These are phyloP conservation scores for Meteorus cinctellus DNA, from an alignment of 2,888 invertebrate species.

Conservation along the genomic window DNA sequence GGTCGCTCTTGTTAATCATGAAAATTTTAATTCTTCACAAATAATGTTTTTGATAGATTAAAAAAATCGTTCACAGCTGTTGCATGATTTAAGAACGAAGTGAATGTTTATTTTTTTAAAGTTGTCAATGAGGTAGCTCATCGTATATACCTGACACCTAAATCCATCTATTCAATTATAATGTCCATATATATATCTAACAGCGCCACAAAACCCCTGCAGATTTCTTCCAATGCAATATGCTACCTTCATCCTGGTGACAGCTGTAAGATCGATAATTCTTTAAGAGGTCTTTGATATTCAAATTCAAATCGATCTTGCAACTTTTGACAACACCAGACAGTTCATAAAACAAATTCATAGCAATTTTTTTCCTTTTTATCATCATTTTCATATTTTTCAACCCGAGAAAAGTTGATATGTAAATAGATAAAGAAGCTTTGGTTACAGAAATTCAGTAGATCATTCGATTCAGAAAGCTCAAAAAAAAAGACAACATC, in stretches of 20 bases:
- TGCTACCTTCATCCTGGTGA: constrained; percentile 46
- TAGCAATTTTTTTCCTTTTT: not conserved
- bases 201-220: not conserved
- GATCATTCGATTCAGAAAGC: too few species aligned
- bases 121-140: not conserved
- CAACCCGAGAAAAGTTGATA: too few species aligned
- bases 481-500: too few species aligned
- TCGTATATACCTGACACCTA: not conserved
- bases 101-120: not conserved
- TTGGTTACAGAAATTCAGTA: too few species aligned
- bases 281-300: constrained; percentile 29
- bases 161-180: constrained; percentile 9
- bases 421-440: too few species aligned
- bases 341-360: constrained; percentile 30
- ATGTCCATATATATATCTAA: not conserved
- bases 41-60: constrained; percentile 9
- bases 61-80: not conserved
- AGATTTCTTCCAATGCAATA: constrained; percentile 36
- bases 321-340: constrained; percentile 25
- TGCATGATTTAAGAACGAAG: not conserved
- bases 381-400: too few species aligned
- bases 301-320: constrained; percentile 35
- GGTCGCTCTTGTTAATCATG: not conserved
- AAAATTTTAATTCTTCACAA: not conserved
- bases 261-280: constrained; percentile 51